Evolutionary conservation across 2,888 invertebrate species (phyloP), one percentile per base, ranked within the genome.

Genomic region (Aspidiotus rigidus): DNA sequence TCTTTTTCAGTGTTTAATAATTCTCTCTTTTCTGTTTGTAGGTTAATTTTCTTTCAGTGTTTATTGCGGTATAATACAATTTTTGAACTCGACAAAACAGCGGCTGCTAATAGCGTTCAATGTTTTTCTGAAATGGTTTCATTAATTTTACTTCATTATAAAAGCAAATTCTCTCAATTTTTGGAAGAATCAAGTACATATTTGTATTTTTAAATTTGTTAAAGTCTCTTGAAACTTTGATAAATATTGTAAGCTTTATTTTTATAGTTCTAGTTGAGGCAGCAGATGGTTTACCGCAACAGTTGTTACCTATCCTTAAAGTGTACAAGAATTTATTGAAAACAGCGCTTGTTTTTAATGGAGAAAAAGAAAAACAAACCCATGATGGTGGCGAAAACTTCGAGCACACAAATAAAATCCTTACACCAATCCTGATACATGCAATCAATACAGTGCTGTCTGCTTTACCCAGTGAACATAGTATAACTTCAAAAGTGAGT

Each of bases 51-150:
- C 61, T 75, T 76, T 63, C 64, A 75, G 7, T 73, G 78, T 2
- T 56, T 80, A n/a, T 69, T 72, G 42, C 71, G 77, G 70, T 81
- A 85, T 71, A 78, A 80, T 71, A 80, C 82, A 17, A 79, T 84
- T 74, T 79, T 81, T 16, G 81, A 81, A 56, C 84, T 84, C 73
- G 84, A 86, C 73, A 80, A 81, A 53, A 77, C 79, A 60, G 81
- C 83, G 0, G 81, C 83, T 0, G 74, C 83, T 62, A 75, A 79
- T 2, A 83, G 84, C 66, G 72, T 85, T 16, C 86, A 87, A 74
- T 81, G 85, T 74, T 86, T 74, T 56, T 73, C 73, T 13, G 74
- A 74, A 67, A 53, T 75, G 1, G 60, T 82, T 74, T 66, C 73
- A 55, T 49, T 75, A n/a, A 64, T 74, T 17, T 60, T 72, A 9